phyloP scores from a whole-genome alignment of 2,113 vertebrate species.

The Percopsis transmontana region DNA sequence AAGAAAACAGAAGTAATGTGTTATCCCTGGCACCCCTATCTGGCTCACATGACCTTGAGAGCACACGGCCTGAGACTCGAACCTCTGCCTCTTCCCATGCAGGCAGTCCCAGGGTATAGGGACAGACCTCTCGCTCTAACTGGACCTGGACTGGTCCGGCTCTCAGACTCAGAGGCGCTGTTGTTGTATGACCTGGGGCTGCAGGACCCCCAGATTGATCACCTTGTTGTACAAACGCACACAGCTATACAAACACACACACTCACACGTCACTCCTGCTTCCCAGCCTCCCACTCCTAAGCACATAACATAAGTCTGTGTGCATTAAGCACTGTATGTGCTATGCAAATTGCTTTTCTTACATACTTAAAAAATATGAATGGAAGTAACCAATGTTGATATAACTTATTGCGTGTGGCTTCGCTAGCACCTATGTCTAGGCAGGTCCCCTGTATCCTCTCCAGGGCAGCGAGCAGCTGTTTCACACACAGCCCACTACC shows the following conservation, averaged over 20 bases:
- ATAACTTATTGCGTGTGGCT: no score
- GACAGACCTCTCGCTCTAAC: slow-evolving; percentile 1
- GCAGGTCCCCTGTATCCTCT: slow-evolving; percentile 1
- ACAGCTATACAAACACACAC: slow-evolving; percentile 41
- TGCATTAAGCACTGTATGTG: no score
- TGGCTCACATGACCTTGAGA: slow-evolving; percentile 66
- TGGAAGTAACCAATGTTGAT: no score
- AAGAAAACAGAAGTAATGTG: neutral
- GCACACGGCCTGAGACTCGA: slow-evolving; percentile 32
- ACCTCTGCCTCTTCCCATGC: slow-evolving; percentile 27
- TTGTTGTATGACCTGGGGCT: slow-evolving; percentile 26
- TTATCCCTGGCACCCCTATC: slow-evolving; percentile 37
- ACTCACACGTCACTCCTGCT: slow-evolving; percentile 9
- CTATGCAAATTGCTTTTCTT: neutral
- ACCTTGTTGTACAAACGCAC: slow-evolving; percentile 32
- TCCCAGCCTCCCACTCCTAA: neutral
- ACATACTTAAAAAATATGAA: no score
- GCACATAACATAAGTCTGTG: neutral
- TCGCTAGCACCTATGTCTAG: no score
- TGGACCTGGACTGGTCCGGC: slow-evolving; percentile 19
- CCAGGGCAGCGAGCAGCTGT: neutral
- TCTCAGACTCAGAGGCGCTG: slow-evolving; percentile 23
- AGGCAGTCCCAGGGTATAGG: slow-evolving; percentile 2
- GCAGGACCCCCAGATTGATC: slow-evolving; percentile 34
- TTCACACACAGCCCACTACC: slow-evolving; percentile 5